Evolutionary conservation across 2,113 vertebrate species (phyloP).

Genomic region (Cyanoderma ruficeps): DNA sequence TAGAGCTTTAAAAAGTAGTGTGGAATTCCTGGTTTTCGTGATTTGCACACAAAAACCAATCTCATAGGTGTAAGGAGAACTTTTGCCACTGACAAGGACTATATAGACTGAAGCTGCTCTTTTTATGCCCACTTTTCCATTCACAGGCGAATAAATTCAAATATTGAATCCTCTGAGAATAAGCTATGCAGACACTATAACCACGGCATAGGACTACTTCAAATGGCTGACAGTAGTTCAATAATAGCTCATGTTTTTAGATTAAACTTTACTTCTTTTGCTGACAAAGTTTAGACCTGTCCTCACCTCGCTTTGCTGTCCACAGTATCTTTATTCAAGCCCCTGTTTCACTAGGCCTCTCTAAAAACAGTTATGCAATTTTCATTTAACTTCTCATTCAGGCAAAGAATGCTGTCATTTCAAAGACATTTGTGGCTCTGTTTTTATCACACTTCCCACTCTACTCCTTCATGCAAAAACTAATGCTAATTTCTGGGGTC

Average conservation of each 20-base stretch:
- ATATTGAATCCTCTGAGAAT: background rate
- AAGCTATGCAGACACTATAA: background rate
- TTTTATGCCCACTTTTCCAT: background rate
- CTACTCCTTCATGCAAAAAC: background rate
- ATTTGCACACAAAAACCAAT: background rate
- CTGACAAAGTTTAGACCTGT: background rate
- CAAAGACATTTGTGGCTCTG: background rate
- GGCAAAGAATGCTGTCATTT: background rate
- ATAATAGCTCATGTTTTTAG: background rate
- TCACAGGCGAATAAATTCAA: background rate
- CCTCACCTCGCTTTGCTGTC: background rate
- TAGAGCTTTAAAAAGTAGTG: background rate
- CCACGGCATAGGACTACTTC: background rate
- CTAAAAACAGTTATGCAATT: background rate
- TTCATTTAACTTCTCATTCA: background rate
- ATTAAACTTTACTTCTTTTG: background rate
- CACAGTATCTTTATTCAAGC: background rate
- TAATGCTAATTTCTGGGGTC: background rate
- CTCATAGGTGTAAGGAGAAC: background rate
- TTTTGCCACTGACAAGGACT: background rate
- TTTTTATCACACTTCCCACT: background rate
- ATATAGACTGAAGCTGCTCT: background rate
- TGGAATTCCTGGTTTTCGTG: background rate
- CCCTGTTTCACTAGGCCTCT: background rate
- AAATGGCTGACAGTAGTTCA: background rate